Conservation (phyloP, 2,797 vertebrate genomes). For the Saxicola maurus region DNA sequence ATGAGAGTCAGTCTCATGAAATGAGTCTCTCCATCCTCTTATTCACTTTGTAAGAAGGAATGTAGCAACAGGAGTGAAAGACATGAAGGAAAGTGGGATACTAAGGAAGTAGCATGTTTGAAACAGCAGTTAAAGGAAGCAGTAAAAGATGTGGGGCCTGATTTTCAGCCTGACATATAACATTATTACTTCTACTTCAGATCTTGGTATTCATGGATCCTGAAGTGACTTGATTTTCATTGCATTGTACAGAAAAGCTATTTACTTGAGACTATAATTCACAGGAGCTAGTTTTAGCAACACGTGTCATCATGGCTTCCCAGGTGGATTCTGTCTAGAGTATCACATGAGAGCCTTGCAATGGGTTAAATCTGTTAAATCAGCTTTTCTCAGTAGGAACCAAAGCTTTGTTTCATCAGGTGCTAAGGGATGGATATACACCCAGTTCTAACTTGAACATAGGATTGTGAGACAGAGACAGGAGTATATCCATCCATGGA, state of each 20-base stretch:
- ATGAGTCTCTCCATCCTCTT: background rate
- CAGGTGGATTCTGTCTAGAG: background rate
- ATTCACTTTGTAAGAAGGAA: background rate
- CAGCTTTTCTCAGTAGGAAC: background rate
- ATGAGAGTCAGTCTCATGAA: background rate
- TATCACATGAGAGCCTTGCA: background rate
- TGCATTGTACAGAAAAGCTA: background rate
- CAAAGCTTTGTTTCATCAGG: background rate
- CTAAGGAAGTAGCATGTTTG: background rate
- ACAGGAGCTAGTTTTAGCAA: background rate
- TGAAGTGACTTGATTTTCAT: background rate
- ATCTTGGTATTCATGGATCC: background rate
- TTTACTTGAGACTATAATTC: background rate
- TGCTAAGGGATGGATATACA: background rate
- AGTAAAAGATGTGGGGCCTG: background rate
- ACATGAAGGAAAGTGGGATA: fast-evolving
- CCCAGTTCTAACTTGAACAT: background rate
- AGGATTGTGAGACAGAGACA: background rate
- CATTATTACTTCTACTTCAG: background rate
- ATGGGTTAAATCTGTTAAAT: background rate
- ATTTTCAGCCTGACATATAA: background rate
- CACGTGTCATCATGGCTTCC: background rate
- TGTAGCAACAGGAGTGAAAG: background rate
- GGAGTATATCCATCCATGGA: background rate
- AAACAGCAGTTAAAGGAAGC: fast-evolving